A percentile compares a stretch with the other conserved stretches of the same genome.
Conservation (phyloP, 2,113 vertebrate species). For the Anarrhichthys ocellatus region DNA sequence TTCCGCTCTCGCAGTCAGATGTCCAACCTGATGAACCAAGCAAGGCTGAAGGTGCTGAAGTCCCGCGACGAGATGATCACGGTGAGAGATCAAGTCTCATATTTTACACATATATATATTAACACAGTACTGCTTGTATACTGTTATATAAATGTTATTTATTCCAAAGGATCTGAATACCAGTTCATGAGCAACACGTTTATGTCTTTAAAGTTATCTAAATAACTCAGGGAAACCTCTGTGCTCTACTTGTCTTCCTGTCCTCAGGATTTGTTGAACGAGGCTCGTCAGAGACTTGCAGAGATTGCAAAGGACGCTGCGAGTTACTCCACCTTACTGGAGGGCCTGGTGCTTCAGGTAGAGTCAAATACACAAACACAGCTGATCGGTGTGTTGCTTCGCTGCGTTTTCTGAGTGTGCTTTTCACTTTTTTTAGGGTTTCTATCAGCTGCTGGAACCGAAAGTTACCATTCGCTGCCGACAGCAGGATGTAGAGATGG, state of each 20-base stretch:
- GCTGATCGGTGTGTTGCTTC: background rate
- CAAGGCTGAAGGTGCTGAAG: conserved; percentile 94
- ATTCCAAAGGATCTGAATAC: background rate
- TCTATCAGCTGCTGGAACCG: conserved; percentile 93
- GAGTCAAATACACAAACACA: background rate
- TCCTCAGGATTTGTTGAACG: conserved; percentile 90
- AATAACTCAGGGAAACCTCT: background rate
- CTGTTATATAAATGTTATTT: background rate
- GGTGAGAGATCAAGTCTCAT: conserved; percentile 80
- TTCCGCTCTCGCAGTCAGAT: conserved; percentile 87
- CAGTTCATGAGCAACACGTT: background rate
- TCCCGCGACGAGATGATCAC: conserved; percentile 94
- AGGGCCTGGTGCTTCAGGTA: conserved; percentile 95
- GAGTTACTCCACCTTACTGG: conserved; percentile 88
- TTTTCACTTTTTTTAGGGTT: conserved; percentile 82
- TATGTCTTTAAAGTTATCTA: background rate
- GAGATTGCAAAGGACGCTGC: conserved; percentile 88
- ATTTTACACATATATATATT: background rate
- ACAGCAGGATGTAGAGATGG: conserved; percentile 88
- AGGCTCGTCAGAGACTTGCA: conserved; percentile 89
- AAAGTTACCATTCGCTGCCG: conserved; percentile 90
- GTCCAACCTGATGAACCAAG: conserved; percentile 97
- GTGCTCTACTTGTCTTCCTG: background rate
- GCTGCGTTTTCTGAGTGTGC: background rate
- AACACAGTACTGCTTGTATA: background rate